Conservation (phyloP, 2,797 vertebrate genomes). For the Muscicapa striata region DNA sequence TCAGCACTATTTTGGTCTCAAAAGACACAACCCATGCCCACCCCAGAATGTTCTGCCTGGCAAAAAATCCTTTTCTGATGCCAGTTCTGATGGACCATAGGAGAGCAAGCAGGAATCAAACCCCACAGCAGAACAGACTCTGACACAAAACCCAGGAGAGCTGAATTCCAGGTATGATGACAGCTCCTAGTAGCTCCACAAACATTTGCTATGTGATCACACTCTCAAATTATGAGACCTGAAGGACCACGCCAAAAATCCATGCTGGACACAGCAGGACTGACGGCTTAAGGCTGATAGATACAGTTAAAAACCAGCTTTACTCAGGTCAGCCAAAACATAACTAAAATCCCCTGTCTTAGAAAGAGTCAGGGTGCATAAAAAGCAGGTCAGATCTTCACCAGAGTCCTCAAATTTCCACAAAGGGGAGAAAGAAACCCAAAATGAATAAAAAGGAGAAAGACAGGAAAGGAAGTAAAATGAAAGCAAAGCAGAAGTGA, state of each 20-base stretch:
- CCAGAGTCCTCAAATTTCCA: background rate
- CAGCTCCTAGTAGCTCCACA: background rate
- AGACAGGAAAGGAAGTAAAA: background rate
- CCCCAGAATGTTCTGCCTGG: background rate
- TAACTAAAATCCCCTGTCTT: background rate
- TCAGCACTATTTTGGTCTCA: background rate
- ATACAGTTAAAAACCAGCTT: background rate
- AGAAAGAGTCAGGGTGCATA: background rate
- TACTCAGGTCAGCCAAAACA: background rate
- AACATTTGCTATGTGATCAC: background rate
- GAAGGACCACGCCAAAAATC: background rate
- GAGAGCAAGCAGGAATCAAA: background rate
- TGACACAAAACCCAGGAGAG: background rate
- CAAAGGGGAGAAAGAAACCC: background rate
- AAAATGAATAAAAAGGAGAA: background rate
- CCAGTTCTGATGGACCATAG: background rate
- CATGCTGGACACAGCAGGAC: background rate
- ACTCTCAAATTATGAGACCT: background rate
- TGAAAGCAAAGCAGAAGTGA: background rate
- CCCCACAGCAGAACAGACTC: background rate
- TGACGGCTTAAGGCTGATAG: background rate
- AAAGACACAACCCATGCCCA: background rate
- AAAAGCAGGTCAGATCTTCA: background rate
- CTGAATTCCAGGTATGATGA: background rate
- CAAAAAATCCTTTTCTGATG: background rate